These are phyloP conservation scores for Mus pahari DNA, from an alignment of 2,113 vertebrate genomes.

Conservation along the genomic window DNA sequence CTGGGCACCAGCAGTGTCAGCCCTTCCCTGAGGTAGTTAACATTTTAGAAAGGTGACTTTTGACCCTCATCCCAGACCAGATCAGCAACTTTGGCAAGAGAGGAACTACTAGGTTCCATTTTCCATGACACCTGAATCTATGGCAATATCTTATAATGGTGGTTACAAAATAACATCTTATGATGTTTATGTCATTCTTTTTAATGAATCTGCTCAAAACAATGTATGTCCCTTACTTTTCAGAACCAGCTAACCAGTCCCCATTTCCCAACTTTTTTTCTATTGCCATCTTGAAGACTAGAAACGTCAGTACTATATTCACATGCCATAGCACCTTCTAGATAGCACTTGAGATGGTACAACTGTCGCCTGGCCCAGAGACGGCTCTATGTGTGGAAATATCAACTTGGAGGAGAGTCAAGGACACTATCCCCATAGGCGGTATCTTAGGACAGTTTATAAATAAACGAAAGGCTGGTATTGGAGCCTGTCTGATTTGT, in stretches of 20 bases:
- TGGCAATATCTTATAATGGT: not conserved
- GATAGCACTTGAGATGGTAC: constrained; percentile 35
- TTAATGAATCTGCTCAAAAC: not conserved
- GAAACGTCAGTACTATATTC: not conserved
- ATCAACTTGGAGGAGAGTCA: constrained; percentile 49
- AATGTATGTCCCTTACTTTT: not conserved
- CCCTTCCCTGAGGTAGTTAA: not conserved
- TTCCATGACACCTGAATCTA: not conserved
- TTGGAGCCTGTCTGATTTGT: not conserved
- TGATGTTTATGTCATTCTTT: not conserved
- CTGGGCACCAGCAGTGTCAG: not conserved
- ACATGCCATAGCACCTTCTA: constrained; percentile 8
- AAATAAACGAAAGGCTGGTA: not conserved
- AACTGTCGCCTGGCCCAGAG: not conserved
- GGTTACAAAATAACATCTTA: not conserved
- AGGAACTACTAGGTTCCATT: not conserved
- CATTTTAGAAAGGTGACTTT: not conserved
- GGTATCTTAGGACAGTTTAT: not conserved
- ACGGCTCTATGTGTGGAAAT: constrained; percentile 17
- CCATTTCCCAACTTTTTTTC: too few species aligned
- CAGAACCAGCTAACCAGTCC: not conserved
- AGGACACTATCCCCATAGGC: not conserved
- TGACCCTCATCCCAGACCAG: not conserved
- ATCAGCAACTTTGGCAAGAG: not conserved
- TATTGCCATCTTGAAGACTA: not conserved